Percentiles rank a stretch among this genome's conserved stretches.
Evolutionary conservation across 2,888 invertebrate genomes (phyloP).

Genomic region (Torymus aiolomorphi): DNA sequence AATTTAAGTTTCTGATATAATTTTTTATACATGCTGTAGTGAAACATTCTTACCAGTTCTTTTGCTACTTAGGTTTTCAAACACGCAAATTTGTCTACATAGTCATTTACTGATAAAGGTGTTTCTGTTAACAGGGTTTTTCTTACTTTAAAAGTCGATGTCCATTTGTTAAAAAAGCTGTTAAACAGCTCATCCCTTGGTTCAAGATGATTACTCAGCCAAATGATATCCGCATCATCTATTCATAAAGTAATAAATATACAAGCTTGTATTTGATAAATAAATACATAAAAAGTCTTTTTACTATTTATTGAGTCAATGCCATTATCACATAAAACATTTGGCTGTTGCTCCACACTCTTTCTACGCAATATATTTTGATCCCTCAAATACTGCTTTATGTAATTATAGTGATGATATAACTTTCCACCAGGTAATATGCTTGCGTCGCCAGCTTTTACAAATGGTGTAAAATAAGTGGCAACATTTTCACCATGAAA

Average conservation of each 20-base stretch:
- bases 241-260: no score
- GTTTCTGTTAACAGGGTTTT: no score
- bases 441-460: neutral
- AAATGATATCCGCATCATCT: neutral
- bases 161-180: no score
- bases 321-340: neutral
- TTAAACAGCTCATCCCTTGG: neutral
- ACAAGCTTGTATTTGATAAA: neutral
- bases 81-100: neutral
- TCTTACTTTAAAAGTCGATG: no score
- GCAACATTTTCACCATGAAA: neutral
- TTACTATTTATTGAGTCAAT: neutral
- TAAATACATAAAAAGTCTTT: neutral
- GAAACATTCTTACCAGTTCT: neutral
- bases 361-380: neutral
- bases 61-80: neutral
- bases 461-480: neutral
- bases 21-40: neutral
- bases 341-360: neutral
- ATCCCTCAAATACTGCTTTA: neutral
- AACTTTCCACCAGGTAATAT: neutral
- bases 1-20: neutral
- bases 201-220: neutral
- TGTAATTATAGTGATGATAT: constrained; percentile 3
- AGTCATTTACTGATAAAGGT: neutral